Percentiles rank a stretch among this genome's conserved stretches.
Evolutionary conservation across 1,140 invertebrate species (phyloP).

Genomic region (Heliconius nattereri): DNA sequence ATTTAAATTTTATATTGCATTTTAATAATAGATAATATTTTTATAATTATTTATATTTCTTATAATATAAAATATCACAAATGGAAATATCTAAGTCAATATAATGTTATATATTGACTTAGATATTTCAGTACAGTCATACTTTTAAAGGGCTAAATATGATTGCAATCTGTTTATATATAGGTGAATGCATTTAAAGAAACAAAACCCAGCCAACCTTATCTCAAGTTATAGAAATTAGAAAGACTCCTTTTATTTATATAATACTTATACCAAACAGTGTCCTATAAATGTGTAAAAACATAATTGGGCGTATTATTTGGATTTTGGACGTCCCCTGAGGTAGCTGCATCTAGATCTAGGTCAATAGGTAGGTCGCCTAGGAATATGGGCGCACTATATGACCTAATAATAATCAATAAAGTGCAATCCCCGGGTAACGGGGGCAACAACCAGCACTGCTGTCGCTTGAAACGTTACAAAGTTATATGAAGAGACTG

Average conservation of each 20-base stretch:
- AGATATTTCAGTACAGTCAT: too few relatives aligned
- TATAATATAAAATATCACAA: too few relatives aligned
- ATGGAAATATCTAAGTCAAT: too few relatives aligned
- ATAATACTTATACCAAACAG: too few relatives aligned
- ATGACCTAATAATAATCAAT: not conserved
- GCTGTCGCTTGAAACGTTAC: not conserved
- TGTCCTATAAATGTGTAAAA: too few relatives aligned
- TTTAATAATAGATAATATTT: not conserved
- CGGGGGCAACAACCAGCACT: not conserved
- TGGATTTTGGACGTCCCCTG: not conserved
- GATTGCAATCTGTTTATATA: too few relatives aligned
- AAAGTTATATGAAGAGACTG: slow-evolving; percentile 8
- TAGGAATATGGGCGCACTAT: not conserved
- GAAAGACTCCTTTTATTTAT: too few relatives aligned
- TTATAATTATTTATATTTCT: not conserved
- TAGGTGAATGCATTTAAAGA: too few relatives aligned
- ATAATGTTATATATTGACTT: too few relatives aligned
- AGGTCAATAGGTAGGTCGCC: slow-evolving; percentile 1
- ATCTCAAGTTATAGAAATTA: too few relatives aligned
- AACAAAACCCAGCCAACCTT: too few relatives aligned
- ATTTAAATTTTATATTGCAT: not conserved
- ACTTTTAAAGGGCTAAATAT: too few relatives aligned
- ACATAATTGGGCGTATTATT: not conserved
- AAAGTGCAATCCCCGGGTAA: not conserved
- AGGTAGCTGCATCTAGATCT: not conserved